Evolutionary conservation across 2,888 invertebrate species (phyloP), one percentile per base, ranked within the genome.

Genomic region (Brachypterus glaber): DNA sequence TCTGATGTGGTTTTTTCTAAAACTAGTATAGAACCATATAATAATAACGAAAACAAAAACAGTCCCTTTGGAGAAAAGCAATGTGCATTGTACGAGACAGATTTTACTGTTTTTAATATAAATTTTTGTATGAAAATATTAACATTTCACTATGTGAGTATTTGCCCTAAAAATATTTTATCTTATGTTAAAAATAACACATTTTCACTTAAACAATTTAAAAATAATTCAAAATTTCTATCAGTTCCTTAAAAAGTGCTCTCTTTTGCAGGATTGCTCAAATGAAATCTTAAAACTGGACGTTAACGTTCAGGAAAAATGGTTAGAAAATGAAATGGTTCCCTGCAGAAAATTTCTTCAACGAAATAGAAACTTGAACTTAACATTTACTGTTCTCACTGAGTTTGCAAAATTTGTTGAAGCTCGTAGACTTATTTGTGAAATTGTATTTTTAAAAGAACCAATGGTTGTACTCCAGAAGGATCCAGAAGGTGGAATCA

Each of bases 51-150:
- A 15, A 34, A 35, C n/a, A 17, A 31, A 12, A 25, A 31, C 15
- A n/a, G 31, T 27, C 12, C 27, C n/a, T 42, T 42, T 17, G 41
- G 41, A 7, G 41, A 42, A 31, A 42, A 38, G 35, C n/a, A 13
- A 2, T 39, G 39, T 24, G 9, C 39, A 8, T 9, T 42, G 9
- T 32, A 42, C 21, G 15, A 8, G 5, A 18, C 34, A 14, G 27
- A 35, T 5, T 32, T 34, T 8, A 32, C 13, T 2, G 13, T 35
- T 7, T 42, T 31, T 17, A 42, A 42, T 17, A 14, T 35, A 12
- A 11, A 39, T 8, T 12, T 42, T 12, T 25, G 24, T 14, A 27
- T 27, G 12, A 27, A 27, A 27, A 27, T 27, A 27, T 11, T 27
- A 9, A 27, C 27, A 4, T 27, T 27, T 11, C 8, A 27, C 12